These are phyloP conservation scores for Netelia virgata DNA, from an alignment of 2,888 invertebrate genomes.

Conservation along the genomic window DNA sequence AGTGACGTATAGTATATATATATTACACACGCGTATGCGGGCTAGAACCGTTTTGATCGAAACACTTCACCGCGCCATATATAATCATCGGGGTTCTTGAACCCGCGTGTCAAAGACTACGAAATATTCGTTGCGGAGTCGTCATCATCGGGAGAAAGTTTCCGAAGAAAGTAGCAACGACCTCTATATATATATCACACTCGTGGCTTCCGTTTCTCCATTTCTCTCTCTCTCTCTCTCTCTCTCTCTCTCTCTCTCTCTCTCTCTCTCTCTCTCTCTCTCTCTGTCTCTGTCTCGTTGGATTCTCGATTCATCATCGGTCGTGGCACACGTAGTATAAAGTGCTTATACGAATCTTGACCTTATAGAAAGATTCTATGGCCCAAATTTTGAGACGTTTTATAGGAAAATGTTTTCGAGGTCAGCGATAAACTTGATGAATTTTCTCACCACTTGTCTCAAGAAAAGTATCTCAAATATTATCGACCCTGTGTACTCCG, in stretches of 20 bases:
- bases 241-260: too few relatives aligned
- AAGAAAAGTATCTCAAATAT: background rate
- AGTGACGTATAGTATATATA: background rate
- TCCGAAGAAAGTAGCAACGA: slow-evolving; percentile 81
- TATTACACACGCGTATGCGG: background rate
- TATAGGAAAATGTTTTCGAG: background rate
- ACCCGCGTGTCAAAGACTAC: slow-evolving; percentile 49
- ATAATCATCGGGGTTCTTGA: slow-evolving; percentile 68
- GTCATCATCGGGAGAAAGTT: slow-evolving; percentile 80
- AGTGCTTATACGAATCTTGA: background rate
- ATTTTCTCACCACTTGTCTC: background rate
- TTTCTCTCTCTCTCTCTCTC: background rate
- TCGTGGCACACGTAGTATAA: background rate
- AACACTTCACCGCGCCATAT: background rate
- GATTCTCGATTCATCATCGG: background rate
- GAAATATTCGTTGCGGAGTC: slow-evolving; percentile 53
- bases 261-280: too few relatives aligned
- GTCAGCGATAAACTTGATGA: background rate
- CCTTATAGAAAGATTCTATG: background rate
- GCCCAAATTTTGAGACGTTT: background rate
- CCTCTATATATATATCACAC: background rate
- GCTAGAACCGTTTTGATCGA: background rate
- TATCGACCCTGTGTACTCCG: background rate
- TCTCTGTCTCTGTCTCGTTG: too few relatives aligned
- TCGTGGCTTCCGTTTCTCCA: slow-evolving; percentile 10